Evolutionary conservation across 2,113 vertebrate species (phyloP), one percentile per base, ranked within the genome.

Genomic region (Tupaia chinensis): DNA sequence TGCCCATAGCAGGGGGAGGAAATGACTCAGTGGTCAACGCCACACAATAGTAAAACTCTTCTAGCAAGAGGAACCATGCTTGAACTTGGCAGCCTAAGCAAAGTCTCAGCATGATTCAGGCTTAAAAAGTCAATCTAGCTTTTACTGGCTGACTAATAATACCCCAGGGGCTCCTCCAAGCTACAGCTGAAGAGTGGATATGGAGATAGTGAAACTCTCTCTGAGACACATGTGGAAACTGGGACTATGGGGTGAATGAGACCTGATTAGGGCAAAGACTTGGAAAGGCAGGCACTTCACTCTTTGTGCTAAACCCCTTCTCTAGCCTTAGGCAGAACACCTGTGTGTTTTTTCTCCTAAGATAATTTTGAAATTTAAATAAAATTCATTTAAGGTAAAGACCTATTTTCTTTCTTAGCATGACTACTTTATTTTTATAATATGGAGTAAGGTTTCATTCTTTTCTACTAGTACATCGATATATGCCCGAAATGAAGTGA

Each of bases 91-190:
- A 92, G 29, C 17, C 61, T 91, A 54, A 79, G 73, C 56, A 91
- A 90, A 85, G 23, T 89, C 87, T 86, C 89, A 54, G 63, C 68
- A 68, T 93, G 92, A 93, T 81, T 95, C 84, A 95, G 83, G 63
- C 84, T 96, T 88, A 92, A 54, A 91, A 96, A 97, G 87, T 94
- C 94, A 81, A 53, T 73, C 72, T 87, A 83, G 63, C 34, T 83
- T 97, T 93, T 94, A 90, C 63, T 91, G 65, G 70, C 87, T 97
- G 93, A 91, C 65, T 97, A 90, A 85, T 80, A 93, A 70, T 58
- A 68, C 32, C 54, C 69, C 65, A 73, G 22, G 76, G 54, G 68
- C 16, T 89, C 89, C 83, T 87, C 77, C 74, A 86, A 95, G 82
- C 23, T 83, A 54, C 44, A 54, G 11, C 16, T 34, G 56, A 79